Base-by-base conservation (phyloP, 2,113 vertebrate species). In the Nesogale talazaci region DNA sequence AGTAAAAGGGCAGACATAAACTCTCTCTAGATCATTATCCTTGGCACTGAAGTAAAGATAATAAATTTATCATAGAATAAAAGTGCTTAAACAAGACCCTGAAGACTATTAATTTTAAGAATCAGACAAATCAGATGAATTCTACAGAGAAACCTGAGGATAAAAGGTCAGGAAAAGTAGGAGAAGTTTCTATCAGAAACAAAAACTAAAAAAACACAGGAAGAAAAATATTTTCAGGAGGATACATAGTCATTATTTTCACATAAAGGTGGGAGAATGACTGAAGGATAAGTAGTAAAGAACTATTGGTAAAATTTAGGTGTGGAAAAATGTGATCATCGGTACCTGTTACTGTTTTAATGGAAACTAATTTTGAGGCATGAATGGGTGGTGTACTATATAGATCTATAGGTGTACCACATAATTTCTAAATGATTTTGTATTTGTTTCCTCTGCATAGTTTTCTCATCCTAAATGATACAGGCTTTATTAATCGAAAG, bases 331-430 rank as follows among this genome's bases (percentile, higher is more conserved):
- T n/a, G 22, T 85, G 4, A 2, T 78, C 6, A 52, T n/a, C 4
- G 20, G 15, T 31, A 1, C 25, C 40, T 56, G 81, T 20, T 16
- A 84, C 67, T 40, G 42, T 3, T 83, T 83, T 63, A 56, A 84
- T 67, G 93, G 72, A 93, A 80, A 72, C 6, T n/a, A 56, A 72
- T 36, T 76, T 83, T 76, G 27, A 83, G 36, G 76, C 76, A 15
- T 36, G 40, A 67, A 27, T 80, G n/a, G 56, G 65, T 61, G 34
- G 10, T 38, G 56, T n/a, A 52, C 70, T 42, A 38, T 27, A 7
- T 36, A 7, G 16, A 82, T 61, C 25, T 3, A 40, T 1, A 4
- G 27, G 27, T 3, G n/a, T 23, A 52, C 40, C 25, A 57, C 34
- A 36, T 38, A 14, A 82, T 90, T 79, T 76, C 72, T 72, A 70